Conservation (phyloP, 1,140 invertebrate genomes). For the Amphibalanus amphitrite region DNA sequence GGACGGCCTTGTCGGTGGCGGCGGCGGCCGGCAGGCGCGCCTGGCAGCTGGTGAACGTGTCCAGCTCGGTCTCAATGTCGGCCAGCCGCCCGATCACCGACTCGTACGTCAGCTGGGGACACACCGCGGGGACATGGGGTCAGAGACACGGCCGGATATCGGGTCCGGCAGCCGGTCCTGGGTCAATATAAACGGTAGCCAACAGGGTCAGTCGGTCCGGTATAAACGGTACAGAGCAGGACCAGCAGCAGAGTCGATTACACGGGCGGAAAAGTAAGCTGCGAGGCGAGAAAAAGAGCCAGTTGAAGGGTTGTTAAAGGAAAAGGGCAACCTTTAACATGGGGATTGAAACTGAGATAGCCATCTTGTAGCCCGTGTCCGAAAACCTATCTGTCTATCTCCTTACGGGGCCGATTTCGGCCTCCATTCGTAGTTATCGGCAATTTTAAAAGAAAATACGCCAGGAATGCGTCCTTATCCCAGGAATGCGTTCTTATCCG, state of each 20-base stretch:
- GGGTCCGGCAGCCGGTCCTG: neutral
- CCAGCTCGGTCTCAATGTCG: neutral
- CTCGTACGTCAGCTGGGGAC: neutral
- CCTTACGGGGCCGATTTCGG: too few relatives aligned
- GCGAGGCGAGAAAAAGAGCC: neutral
- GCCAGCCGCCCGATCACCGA: neutral
- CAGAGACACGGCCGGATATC: neutral
- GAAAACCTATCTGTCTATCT: too few relatives aligned
- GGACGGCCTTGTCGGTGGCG: constrained; percentile 27
- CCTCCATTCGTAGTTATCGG: too few relatives aligned
- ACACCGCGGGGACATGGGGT: too few relatives aligned
- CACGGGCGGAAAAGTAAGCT: neutral
- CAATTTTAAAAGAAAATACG: too few relatives aligned
- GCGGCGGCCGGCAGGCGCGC: constrained; percentile 19
- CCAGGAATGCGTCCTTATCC: too few relatives aligned
- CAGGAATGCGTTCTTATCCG: too few relatives aligned
- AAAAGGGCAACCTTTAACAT: too few relatives aligned
- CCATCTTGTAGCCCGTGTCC: too few relatives aligned
- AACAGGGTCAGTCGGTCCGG: neutral
- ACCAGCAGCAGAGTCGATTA: neutral
- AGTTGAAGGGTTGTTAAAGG: too few relatives aligned
- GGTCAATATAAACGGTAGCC: neutral
- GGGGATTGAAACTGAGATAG: too few relatives aligned
- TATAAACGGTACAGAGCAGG: neutral
- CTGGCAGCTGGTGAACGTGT: constrained; percentile 39